phyloP scores from a whole-genome alignment of 1,140 invertebrate genomes.

The Orussus abietinus region DNA sequence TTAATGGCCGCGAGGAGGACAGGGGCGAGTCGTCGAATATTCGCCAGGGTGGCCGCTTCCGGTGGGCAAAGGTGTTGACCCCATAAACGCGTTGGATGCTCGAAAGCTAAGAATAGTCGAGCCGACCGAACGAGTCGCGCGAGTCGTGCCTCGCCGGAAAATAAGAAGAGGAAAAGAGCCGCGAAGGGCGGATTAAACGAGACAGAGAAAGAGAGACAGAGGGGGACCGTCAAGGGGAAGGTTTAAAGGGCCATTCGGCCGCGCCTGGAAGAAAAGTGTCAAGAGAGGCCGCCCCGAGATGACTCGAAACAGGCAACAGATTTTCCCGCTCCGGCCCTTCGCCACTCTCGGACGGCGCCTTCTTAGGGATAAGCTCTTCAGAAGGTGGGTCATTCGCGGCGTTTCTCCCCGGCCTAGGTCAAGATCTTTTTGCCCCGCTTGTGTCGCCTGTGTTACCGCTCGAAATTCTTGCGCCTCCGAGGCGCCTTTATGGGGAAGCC shows the following conservation, averaged over 20 bases:
- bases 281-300: conserved; percentile 35
- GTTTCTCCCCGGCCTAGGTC: no score
- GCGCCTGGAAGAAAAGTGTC: conserved; percentile 4
- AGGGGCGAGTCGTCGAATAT: background rate
- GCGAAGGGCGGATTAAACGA: conserved; percentile 5
- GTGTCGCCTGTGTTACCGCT: no score
- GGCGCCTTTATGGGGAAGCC: background rate
- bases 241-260: conserved; percentile 11
- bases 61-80: conserved; percentile 27
- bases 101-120: conserved; percentile 29
- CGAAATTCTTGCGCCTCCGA: background rate
- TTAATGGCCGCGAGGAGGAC: no score
- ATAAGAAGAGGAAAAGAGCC: conserved; percentile 16
- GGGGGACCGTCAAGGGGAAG: conserved; percentile 11
- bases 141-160: conserved; percentile 13
- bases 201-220: conserved; percentile 6
- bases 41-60: background rate
- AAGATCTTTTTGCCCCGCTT: no score
- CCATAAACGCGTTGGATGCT: conserved; percentile 29
- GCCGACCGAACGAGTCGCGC: conserved; percentile 27
- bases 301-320: conserved; percentile 58
- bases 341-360: conserved; percentile 55
- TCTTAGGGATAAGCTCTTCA: conserved; percentile 56
- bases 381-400: conserved; percentile 52
- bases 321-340: conserved; percentile 55